A percentile compares a stretch with the other conserved stretches of the same genome.
Conservation (phyloP, 2,113 vertebrate species). For the Picathartes gymnocephalus region DNA sequence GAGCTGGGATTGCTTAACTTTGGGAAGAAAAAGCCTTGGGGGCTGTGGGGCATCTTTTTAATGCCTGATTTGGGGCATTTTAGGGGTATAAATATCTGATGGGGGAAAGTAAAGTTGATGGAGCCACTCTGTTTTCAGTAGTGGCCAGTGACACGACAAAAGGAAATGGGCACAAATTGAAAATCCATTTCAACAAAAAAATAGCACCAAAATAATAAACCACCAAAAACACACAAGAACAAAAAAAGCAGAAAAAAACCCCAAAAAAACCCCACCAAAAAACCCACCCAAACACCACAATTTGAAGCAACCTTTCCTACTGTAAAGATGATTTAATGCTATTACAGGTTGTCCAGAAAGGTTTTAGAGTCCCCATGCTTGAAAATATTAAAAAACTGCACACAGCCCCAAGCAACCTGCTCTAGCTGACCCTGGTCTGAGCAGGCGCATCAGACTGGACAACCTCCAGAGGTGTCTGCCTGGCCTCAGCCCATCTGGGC, state of each 20-base stretch:
- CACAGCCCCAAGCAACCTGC: background rate
- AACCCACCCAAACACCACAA: fast-evolving
- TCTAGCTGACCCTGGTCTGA: background rate
- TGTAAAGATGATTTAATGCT: background rate
- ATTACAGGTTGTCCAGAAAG: background rate
- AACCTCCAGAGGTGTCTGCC: background rate
- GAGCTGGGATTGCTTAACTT: background rate
- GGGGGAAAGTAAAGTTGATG: background rate
- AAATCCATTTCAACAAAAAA: background rate
- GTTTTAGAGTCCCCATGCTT: background rate
- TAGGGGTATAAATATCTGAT: background rate
- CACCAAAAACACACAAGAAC: background rate
- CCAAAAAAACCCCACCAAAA: no score
- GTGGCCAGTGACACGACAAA: background rate
- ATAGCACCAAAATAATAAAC: background rate
- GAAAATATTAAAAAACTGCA: background rate
- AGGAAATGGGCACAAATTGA: background rate
- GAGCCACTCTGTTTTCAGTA: background rate
- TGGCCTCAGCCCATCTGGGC: background rate
- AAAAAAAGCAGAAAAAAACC: background rate
- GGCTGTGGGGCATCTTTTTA: background rate
- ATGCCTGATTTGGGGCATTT: background rate
- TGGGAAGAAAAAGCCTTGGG: background rate
- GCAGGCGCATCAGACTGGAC: background rate
- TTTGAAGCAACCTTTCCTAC: background rate